Conservation (phyloP, 2,797 vertebrate species). For the Steatocranus sp. region DNA sequence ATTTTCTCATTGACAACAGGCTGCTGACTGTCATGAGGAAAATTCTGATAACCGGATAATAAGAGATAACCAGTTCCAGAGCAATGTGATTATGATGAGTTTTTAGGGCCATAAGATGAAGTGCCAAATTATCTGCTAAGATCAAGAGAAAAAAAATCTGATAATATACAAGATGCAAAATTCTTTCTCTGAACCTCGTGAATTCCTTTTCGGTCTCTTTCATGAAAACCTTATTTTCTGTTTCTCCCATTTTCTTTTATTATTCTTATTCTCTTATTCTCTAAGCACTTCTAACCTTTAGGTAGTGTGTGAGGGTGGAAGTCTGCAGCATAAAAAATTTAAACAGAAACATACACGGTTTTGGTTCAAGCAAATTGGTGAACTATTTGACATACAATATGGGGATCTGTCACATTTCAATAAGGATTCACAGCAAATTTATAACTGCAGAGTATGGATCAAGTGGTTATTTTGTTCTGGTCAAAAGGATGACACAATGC, state of each 20-base stretch:
- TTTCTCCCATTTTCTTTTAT: neutral
- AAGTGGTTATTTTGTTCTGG: neutral
- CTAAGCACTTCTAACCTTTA: neutral
- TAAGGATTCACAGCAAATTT: neutral
- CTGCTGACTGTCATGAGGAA: constrained; percentile 10
- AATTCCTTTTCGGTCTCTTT: no score
- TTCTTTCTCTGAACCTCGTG: neutral
- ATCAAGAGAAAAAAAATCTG: neutral
- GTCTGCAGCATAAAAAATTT: neutral
- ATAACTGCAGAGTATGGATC: neutral
- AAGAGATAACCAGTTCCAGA: neutral
- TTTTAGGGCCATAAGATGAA: neutral
- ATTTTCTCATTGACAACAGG: neutral
- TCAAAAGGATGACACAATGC: neutral
- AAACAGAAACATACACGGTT: neutral
- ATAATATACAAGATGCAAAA: neutral
- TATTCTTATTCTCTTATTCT: neutral
- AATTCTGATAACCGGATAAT: neutral
- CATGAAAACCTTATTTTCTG: neutral
- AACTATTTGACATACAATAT: neutral
- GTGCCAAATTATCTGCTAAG: neutral
- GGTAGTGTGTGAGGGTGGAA: neutral
- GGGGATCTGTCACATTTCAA: neutral
- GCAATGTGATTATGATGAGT: neutral
- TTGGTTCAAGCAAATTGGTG: neutral